Evolutionary conservation across 1,140 invertebrate genomes (phyloP), one percentile per base, ranked within the genome.

Genomic region (Brachionus calyciflorus): DNA sequence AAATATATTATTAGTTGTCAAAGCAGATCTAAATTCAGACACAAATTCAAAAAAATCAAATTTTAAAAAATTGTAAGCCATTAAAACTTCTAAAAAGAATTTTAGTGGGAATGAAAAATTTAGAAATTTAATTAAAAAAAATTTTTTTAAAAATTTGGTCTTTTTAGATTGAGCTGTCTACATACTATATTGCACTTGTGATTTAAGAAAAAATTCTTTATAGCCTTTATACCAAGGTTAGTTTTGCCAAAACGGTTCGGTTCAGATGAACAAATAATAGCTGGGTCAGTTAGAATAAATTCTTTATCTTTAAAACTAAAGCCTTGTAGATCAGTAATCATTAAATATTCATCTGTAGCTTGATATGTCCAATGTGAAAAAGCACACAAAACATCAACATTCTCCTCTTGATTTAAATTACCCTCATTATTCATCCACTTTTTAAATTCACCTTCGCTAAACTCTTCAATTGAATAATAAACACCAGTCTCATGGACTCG

Each of bases 321-420:
- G 26, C 49, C 49, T 53, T 53, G 49, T 10, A 53, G 26, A 53
- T 53, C 49, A 5, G 21, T 24, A 2, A 53, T 24, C 49, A 53
- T 53, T 9, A 53, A 24, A 53, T 24, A 24, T 1, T 24, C 21
- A 1, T 5, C 19, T 10, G 49, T 53, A 10, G 26, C 26, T 10
- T 53, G 21, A 53, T 53, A 53, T 26, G 49, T 26, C 49, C 49
- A 53, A 53, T 53, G 49, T 9, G 49, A 53, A 26, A 53, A 53
- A 5, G 49, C 49, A 10, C 17, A 9, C 17, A 53, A 53, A 53
- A 28, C 0, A 10, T 12, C 9, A 24, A 17, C 19, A 53, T 53
- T 17, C 26, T 53, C 49, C 9, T 26, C 21, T 1, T 24, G 4
- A 4, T 21, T 24, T 26, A 53, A 2, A 24, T 9, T 17, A 5